Percentiles rank a stretch among this genome's conserved stretches.
Conservation (phyloP, 2,113 vertebrate genomes). For the Siniperca knerii region DNA sequence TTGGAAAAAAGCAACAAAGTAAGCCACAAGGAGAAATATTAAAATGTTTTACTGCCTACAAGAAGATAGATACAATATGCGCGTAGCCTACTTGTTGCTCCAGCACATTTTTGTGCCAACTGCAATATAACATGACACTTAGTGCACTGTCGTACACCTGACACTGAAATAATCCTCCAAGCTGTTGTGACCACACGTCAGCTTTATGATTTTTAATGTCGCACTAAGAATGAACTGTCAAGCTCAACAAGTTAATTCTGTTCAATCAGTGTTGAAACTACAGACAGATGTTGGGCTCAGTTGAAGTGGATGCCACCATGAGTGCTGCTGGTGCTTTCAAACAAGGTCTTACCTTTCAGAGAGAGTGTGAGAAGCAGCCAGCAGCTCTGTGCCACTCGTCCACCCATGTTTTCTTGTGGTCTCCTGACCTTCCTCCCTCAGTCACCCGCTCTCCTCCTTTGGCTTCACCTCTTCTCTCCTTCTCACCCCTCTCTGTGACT, state of each 20-base stretch:
- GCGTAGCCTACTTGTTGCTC: neutral
- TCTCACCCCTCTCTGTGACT: too few relatives aligned
- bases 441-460: neutral
- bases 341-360: slow-evolving; percentile 58
- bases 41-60: neutral
- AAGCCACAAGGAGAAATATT: neutral
- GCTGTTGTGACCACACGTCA: neutral
- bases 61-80: neutral
- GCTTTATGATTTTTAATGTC: neutral
- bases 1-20: neutral
- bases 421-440: neutral
- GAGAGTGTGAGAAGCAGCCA: slow-evolving; percentile 62
- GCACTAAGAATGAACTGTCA: neutral
- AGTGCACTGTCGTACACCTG: neutral
- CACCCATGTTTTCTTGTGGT: neutral
- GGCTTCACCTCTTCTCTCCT: neutral
- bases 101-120: neutral
- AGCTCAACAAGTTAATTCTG: neutral
- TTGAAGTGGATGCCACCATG: neutral
- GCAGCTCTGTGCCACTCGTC: slow-evolving; percentile 8
- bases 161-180: neutral
- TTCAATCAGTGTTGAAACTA: neutral
- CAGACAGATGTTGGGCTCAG: neutral
- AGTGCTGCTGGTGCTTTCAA: neutral
- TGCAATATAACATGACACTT: neutral